phyloP scores from a whole-genome alignment of 2,888 invertebrate species.

The Latrodectus hesperus region DNA sequence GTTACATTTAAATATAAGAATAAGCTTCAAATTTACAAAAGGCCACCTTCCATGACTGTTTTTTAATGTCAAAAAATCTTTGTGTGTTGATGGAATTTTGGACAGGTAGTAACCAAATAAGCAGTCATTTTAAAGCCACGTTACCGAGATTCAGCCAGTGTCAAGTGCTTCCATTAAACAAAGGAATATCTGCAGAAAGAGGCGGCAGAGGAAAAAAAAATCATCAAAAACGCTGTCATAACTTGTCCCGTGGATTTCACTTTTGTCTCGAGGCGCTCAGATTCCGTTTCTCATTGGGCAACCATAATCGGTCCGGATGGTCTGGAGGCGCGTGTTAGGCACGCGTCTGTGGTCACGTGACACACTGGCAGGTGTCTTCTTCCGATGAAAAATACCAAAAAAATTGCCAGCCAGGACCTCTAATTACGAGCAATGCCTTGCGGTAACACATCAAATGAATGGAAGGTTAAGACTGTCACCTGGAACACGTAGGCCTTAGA shows the following conservation, averaged over 20 bases:
- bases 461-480: conserved; percentile 39
- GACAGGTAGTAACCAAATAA: too few relatives aligned
- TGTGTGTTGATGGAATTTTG: too few relatives aligned
- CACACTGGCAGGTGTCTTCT: conserved; percentile 55
- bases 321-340: conserved; percentile 54
- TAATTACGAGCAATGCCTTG: conserved; percentile 39
- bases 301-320: neutral
- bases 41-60: too few relatives aligned
- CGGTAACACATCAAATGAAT: conserved; percentile 20
- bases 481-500: conserved; percentile 13
- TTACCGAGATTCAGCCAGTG: too few relatives aligned
- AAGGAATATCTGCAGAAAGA: too few relatives aligned
- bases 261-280: neutral
- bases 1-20: too few relatives aligned
- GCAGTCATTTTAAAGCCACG: too few relatives aligned
- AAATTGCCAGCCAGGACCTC: conserved; percentile 28
- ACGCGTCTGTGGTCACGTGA: conserved; percentile 48
- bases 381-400: conserved; percentile 4
- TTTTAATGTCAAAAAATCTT: too few relatives aligned
- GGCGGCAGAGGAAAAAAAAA: too few relatives aligned
- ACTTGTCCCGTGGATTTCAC: neutral
- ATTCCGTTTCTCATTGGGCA: neutral
- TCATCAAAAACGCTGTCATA: neutral
- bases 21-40: too few relatives aligned
- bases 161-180: too few relatives aligned